Percentiles rank a stretch among this genome's conserved stretches.
Conservation (phyloP, 2,113 vertebrate species). For the Athene noctua region DNA sequence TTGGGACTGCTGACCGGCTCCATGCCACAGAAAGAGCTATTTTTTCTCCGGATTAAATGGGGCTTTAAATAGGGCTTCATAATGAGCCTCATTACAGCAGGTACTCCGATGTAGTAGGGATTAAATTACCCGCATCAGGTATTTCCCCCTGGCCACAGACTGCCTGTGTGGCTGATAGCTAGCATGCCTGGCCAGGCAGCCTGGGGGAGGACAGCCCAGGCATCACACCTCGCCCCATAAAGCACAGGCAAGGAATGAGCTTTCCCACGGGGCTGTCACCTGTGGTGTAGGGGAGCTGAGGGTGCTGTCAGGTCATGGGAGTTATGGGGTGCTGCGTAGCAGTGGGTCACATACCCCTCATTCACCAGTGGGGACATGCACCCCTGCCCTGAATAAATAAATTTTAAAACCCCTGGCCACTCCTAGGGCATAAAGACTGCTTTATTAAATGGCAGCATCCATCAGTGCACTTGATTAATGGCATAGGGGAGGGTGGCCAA, state of each 20-base stretch:
- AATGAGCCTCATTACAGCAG: slow-evolving; percentile 47
- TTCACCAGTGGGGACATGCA: not conserved
- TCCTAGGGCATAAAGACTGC: not conserved
- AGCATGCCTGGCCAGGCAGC: not conserved
- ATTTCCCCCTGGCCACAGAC: not conserved
- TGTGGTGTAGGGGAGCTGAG: not conserved
- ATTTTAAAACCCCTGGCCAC: not conserved
- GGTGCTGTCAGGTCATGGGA: not conserved
- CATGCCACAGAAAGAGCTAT: not conserved
- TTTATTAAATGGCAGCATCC: not conserved
- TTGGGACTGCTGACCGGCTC: not conserved
- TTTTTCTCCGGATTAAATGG: not conserved
- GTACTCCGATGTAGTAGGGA: not conserved
- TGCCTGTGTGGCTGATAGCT: not conserved
- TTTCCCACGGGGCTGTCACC: not conserved
- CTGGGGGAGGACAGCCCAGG: not conserved
- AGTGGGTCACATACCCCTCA: not conserved
- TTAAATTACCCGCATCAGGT: not conserved
- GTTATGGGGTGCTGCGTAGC: not conserved
- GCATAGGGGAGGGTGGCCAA: rapidly evolving
- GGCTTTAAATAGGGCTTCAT: slow-evolving; percentile 46
- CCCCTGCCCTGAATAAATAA: not conserved
- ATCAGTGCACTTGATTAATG: not conserved
- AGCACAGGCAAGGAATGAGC: not conserved
- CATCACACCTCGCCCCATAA: slow-evolving; percentile 26